Conservation (phyloP, 1,140 invertebrate genomes). For the Brachionus rubens region DNA sequence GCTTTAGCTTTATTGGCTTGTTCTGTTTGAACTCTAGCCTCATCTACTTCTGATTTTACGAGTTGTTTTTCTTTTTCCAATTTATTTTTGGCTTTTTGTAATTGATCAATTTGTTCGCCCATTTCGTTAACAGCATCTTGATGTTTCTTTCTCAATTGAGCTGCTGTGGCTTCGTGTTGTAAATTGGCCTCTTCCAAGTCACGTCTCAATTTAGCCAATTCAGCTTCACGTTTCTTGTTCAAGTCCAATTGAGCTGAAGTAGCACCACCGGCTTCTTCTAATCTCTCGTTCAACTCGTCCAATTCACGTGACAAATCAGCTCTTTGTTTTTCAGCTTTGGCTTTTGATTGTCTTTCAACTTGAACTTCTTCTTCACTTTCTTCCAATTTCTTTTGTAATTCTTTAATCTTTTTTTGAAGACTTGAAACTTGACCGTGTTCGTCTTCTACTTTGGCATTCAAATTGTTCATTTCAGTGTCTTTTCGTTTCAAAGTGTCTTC, state of each 20-base stretch:
- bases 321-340: slow-evolving; percentile 85
- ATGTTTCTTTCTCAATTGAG: slow-evolving; percentile 96
- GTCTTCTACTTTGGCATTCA: slow-evolving; percentile 93
- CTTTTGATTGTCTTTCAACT: slow-evolving; percentile 85
- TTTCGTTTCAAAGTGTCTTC: slow-evolving; percentile 77
- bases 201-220: slow-evolving; percentile 92
- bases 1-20: slow-evolving; percentile 89
- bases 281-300: slow-evolving; percentile 90
- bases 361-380: slow-evolving; percentile 96
- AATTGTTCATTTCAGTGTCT: slow-evolving; percentile 89
- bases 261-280: slow-evolving; percentile 97
- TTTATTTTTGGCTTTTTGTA: slow-evolving; percentile 94
- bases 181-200: slow-evolving; percentile 97
- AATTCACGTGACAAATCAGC: slow-evolving; percentile 90
- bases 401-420: slow-evolving; percentile 96
- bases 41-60: slow-evolving; percentile 86
- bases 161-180: slow-evolving; percentile 91
- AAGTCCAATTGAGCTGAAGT: slow-evolving; percentile 96
- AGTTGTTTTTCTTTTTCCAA: slow-evolving; percentile 46
- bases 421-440: slow-evolving; percentile 92
- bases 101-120: slow-evolving; percentile 97
- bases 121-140: slow-evolving; percentile 94
- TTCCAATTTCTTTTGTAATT: slow-evolving; percentile 78
- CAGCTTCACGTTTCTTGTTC: slow-evolving; percentile 98
- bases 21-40: slow-evolving; percentile 79